Percentiles rank a stretch among this genome's conserved stretches.
Conservation (phyloP, 1,140 invertebrate genomes). For the Trypoxylus dichotomus region DNA sequence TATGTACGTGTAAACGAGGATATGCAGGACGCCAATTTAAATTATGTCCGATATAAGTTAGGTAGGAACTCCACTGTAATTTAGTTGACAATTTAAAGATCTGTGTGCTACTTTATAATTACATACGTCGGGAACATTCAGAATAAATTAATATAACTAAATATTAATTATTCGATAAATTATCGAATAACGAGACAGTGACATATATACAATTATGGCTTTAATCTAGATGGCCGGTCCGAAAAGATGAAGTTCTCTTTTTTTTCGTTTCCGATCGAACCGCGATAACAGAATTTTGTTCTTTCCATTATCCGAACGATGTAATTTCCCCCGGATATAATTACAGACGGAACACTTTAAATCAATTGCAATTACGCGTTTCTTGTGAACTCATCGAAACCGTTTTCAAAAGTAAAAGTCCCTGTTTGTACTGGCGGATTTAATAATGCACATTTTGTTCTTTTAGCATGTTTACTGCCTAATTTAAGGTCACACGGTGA, state of each 20-base stretch:
- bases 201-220: constrained; percentile 25
- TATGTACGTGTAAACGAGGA: background rate
- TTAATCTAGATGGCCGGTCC: constrained; percentile 17
- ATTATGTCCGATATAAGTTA: constrained; percentile 21
- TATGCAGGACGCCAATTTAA: constrained; percentile 22
- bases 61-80: constrained; percentile 12
- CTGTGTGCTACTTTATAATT: constrained; percentile 25
- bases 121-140: background rate
- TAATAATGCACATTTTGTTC: background rate
- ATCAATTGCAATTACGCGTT: background rate
- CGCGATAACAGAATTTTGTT: constrained; percentile 9
- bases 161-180: constrained; percentile 28
- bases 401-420: background rate
- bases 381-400: background rate
- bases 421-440: background rate
- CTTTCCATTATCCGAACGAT: constrained; percentile 15
- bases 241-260: background rate
- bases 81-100: constrained; percentile 31
- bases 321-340: constrained; percentile 15
- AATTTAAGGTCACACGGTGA: background rate
- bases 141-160: constrained; percentile 24
- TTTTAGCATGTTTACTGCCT: background rate
- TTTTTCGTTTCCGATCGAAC: background rate
- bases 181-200: constrained; percentile 28
- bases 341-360: constrained; percentile 17